These are phyloP conservation scores for Drosophila nigromelanica DNA, from an alignment of 1,140 invertebrate species.

Conservation along the genomic window DNA sequence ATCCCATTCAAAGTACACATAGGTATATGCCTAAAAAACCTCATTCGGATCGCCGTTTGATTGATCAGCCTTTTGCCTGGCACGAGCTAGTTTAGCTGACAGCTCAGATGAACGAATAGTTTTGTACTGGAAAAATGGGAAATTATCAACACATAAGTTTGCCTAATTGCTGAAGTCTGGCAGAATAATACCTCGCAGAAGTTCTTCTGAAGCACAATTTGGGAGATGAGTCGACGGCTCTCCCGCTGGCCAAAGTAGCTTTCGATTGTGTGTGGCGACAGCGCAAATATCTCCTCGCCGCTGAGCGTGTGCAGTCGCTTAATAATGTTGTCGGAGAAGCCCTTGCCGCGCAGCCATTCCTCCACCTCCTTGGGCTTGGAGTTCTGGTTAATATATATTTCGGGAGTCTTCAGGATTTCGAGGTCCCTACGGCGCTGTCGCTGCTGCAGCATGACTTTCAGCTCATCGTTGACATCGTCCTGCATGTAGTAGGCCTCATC, in stretches of 20 bases:
- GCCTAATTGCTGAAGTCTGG: not conserved
- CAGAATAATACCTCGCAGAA: conserved; percentile 88
- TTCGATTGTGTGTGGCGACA: conserved; percentile 88
- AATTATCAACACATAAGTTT: not conserved
- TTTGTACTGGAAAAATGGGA: conserved; percentile 86
- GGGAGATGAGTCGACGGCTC: conserved; percentile 89
- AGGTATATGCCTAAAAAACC: conserved; percentile 52
- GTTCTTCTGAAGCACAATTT: conserved; percentile 90
- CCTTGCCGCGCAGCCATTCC: conserved; percentile 90
- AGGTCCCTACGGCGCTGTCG: conserved; percentile 86
- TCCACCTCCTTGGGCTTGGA: conserved; percentile 88
- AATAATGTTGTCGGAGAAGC: conserved; percentile 88
- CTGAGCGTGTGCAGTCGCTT: conserved; percentile 87
- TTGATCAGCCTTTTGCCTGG: conserved; percentile 86
- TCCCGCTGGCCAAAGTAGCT: conserved; percentile 88
- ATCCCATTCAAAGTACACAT: not conserved
- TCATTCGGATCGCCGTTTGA: conserved; percentile 60
- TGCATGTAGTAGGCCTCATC: conserved; percentile 66
- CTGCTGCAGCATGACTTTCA: conserved; percentile 86
- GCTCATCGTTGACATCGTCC: conserved; percentile 88
- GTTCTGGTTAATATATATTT: conserved; percentile 88
- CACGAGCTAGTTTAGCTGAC: conserved; percentile 87
- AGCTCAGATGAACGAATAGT: conserved; percentile 88
- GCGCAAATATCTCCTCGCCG: conserved; percentile 89
- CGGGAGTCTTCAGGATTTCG: conserved; percentile 88